A percentile compares a stretch with the other conserved stretches of the same genome.
phyloP scores from a whole-genome alignment of 2,888 invertebrate species.

The Cyrtodaria siliqua region DNA sequence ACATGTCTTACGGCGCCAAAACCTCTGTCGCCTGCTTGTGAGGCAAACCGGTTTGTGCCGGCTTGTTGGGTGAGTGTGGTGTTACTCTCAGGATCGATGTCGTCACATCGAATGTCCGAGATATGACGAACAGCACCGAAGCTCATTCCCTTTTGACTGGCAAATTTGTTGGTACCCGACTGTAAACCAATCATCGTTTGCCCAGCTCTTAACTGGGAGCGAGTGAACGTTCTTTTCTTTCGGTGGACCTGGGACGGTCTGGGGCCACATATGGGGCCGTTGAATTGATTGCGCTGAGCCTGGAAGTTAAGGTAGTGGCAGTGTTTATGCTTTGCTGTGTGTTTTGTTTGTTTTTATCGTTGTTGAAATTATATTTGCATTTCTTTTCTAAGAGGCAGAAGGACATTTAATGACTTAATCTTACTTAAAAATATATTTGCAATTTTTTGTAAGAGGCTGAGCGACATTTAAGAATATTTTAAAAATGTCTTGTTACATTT shows the following conservation, averaged over 20 bases:
- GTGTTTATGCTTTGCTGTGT: neutral
- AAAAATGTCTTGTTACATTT: too few relatives aligned
- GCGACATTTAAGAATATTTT: too few relatives aligned
- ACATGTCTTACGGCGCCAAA: constrained; percentile 82
- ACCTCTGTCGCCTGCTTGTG: constrained; percentile 81
- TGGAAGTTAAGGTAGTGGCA: constrained; percentile 47
- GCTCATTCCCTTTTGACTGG: constrained; percentile 82
- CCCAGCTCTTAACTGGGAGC: constrained; percentile 81
- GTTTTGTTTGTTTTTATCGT: too few relatives aligned
- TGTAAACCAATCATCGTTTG: constrained; percentile 81
- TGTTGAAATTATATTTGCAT: too few relatives aligned
- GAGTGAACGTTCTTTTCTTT: constrained; percentile 79
- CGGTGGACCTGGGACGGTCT: constrained; percentile 80
- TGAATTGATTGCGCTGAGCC: constrained; percentile 83
- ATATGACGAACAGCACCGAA: constrained; percentile 78
- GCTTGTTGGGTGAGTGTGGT: constrained; percentile 82
- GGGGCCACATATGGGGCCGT: constrained; percentile 83
- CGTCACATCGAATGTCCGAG: constrained; percentile 74
- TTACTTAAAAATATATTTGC: too few relatives aligned
- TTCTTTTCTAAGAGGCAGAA: too few relatives aligned
- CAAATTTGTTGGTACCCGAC: constrained; percentile 82
- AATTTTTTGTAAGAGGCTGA: too few relatives aligned
- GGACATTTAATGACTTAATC: too few relatives aligned
- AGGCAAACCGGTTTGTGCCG: constrained; percentile 83
- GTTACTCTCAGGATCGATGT: constrained; percentile 64